A percentile compares a stretch with the other conserved stretches of the same genome.
Conservation (phyloP, 2,888 invertebrate species). For the Ochlodes sylvanus region DNA sequence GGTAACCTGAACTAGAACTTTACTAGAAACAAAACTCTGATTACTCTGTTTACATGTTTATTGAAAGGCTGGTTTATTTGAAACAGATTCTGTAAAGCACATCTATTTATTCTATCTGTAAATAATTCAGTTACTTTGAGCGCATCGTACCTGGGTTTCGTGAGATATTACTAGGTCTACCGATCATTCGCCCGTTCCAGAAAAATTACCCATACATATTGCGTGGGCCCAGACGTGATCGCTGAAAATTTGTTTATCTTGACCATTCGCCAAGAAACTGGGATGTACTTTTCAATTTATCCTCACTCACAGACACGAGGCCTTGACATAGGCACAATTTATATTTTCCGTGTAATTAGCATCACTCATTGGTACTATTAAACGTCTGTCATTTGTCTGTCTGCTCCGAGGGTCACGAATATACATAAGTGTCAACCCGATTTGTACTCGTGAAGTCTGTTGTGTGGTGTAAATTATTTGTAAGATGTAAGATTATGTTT, state of each 20-base stretch:
- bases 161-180: conserved; percentile 31
- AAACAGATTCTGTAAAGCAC: background rate
- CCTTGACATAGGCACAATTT: conserved; percentile 43
- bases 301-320: conserved; percentile 44
- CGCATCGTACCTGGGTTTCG: conserved; percentile 38
- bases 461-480: too few relatives aligned
- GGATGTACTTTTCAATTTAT: conserved; percentile 53
- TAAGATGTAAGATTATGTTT: too few relatives aligned
- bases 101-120: background rate
- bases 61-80: background rate
- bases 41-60: background rate
- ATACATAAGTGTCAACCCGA: too few relatives aligned
- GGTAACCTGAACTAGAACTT: too few relatives aligned
- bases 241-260: conserved; percentile 61
- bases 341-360: conserved; percentile 40
- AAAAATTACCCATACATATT: conserved; percentile 27
- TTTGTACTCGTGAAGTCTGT: too few relatives aligned
- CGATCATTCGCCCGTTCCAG: conserved; percentile 35
- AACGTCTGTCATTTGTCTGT: conserved; percentile 18
- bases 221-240: conserved; percentile 41
- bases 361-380: conserved; percentile 32
- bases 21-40: background rate
- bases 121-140: conserved; percentile 14
- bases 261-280: conserved; percentile 62
- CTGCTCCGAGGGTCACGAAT: conserved; percentile 21